Percentiles rank a stretch among this genome's conserved stretches.
Conservation (phyloP, 2,113 vertebrate species). For the Dipodomys merriami region DNA sequence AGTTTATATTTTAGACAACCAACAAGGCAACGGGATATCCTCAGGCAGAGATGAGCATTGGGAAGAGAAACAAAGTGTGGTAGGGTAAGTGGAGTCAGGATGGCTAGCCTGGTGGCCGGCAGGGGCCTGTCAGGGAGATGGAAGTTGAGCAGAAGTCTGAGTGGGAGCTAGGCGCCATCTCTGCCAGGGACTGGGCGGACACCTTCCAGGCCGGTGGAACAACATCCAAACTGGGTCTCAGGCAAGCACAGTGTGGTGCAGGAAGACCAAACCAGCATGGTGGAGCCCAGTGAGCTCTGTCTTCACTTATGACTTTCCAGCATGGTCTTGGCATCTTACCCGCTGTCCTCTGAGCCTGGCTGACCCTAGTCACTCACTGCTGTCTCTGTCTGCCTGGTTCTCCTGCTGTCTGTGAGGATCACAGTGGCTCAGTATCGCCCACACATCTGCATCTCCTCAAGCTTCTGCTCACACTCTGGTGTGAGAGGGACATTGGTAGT, state of each 20-base stretch:
- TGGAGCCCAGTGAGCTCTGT: not conserved
- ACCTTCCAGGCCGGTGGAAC: not conserved
- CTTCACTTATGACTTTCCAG: not conserved
- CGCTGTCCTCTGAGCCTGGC: not conserved
- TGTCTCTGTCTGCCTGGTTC: accelerated
- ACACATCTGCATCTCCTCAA: accelerated
- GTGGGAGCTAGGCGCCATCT: not conserved
- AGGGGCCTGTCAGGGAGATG: not conserved
- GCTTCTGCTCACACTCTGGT: too few relatives aligned
- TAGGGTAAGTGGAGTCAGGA: not conserved
- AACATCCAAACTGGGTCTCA: accelerated
- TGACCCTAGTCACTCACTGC: not conserved
- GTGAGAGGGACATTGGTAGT: not conserved
- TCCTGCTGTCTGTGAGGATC: not conserved
- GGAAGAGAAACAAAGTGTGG: not conserved
- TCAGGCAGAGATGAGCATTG: not conserved
- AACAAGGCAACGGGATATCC: not conserved
- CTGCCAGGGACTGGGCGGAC: not conserved
- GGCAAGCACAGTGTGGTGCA: not conserved
- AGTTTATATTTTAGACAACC: not conserved
- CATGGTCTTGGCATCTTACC: not conserved
- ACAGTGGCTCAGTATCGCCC: accelerated
- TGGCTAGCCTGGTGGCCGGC: not conserved
- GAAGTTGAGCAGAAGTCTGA: not conserved
- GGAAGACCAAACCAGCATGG: accelerated